Percentiles rank a stretch among this genome's conserved stretches.
phyloP scores from a whole-genome alignment of 1,140 invertebrate species.

The Harlomillsia oculata region DNA sequence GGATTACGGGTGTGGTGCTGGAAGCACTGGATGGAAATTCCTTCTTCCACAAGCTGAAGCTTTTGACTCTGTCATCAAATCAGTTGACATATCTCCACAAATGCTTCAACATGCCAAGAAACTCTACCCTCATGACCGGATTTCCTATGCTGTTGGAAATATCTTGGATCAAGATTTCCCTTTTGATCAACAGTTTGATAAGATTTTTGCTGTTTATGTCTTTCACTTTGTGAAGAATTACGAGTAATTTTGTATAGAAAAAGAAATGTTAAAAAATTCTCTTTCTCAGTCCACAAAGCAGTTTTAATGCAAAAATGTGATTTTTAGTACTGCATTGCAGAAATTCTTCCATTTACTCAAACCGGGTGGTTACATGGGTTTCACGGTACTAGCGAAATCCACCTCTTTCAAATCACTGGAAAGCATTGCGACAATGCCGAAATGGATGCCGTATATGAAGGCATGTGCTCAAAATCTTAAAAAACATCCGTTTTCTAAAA shows the following conservation, averaged over 20 bases:
- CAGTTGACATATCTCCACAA: neutral
- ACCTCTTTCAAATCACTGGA: neutral
- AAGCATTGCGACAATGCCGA: neutral
- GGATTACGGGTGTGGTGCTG: constrained; percentile 18
- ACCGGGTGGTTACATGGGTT: constrained; percentile 2
- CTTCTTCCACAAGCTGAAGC: constrained; percentile 7
- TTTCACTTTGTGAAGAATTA: constrained; percentile 13
- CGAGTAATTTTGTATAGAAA: constrained; percentile 1
- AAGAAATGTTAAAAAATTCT: no score
- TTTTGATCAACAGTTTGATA: neutral
- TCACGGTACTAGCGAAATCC: neutral
- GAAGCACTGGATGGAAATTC: neutral
- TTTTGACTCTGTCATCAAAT: neutral
- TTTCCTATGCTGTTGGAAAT: neutral
- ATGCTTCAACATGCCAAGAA: constrained; percentile 4
- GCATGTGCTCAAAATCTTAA: no score
- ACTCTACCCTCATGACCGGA: neutral
- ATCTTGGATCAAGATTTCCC: neutral
- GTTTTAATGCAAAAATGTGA: neutral
- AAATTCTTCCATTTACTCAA: neutral
- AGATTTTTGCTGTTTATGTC: constrained; percentile 9
- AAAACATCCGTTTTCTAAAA: no score
- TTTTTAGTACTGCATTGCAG: neutral
- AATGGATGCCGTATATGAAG: neutral
- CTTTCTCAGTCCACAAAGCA: no score